These are phyloP conservation scores for Parauchenoglanis punctatus DNA, from an alignment of 2,797 vertebrate genomes.

Conservation along the genomic window DNA sequence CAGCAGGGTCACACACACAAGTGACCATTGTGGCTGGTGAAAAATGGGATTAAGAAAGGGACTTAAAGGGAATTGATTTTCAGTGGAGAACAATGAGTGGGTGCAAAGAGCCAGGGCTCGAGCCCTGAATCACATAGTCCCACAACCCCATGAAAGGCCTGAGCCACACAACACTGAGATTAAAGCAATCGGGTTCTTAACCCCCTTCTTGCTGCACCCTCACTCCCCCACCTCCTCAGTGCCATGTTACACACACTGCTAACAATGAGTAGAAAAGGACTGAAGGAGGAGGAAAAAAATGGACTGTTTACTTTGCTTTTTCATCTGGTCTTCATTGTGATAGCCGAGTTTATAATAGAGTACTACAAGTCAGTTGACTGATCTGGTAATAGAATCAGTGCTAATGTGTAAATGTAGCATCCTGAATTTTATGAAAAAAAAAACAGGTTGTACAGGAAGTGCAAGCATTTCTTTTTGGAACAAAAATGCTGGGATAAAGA, in stretches of 20 bases:
- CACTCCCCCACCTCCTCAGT: conserved; percentile 36
- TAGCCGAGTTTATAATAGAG: conserved; percentile 32
- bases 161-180: conserved; percentile 90
- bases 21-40: conserved; percentile 97
- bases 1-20: conserved; percentile 97
- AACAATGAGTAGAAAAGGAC: conserved; percentile 54
- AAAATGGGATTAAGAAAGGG: conserved; percentile 99
- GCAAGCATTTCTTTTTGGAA: conserved; percentile 68
- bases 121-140: conserved; percentile 92
- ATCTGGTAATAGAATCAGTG: conserved; percentile 42
- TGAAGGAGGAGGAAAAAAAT: conserved; percentile 50
- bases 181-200: conserved; percentile 90
- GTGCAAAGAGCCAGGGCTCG: conserved; percentile 83
- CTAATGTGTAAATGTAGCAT: conserved; percentile 33
- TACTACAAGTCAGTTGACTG: conserved; percentile 30
- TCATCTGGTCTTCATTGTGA: conserved; percentile 23
- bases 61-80: conserved; percentile 99
- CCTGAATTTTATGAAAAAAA: not conserved
- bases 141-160: conserved; percentile 93
- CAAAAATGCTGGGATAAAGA: conserved; percentile 69
- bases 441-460: conserved; percentile 40
- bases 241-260: conserved; percentile 51
- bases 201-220: conserved; percentile 67
- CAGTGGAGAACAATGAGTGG: conserved; percentile 95
- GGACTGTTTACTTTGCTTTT: conserved; percentile 57